Conservation (phyloP, 2,888 invertebrate species). For the Sisyra terminalis region DNA sequence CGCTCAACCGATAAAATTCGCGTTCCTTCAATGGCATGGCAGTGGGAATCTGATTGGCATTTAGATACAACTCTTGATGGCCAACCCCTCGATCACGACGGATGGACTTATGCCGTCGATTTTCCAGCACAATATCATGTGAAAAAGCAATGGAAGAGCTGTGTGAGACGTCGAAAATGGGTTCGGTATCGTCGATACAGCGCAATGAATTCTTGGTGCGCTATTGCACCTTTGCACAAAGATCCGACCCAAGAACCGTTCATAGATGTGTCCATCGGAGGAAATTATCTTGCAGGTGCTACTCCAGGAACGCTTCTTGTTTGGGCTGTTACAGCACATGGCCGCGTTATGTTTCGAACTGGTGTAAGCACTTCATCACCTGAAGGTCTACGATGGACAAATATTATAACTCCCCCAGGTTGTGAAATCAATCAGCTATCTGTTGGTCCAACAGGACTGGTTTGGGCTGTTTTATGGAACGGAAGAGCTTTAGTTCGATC, state of each 20-base stretch:
- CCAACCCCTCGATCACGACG: slow-evolving; percentile 75
- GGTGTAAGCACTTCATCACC: slow-evolving; percentile 68
- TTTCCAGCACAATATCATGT: slow-evolving; percentile 71
- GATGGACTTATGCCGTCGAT: slow-evolving; percentile 88
- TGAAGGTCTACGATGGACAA: slow-evolving; percentile 76
- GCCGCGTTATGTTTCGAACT: slow-evolving; percentile 72
- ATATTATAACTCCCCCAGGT: slow-evolving; percentile 56
- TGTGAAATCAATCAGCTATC: slow-evolving; percentile 73
- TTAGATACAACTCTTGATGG: slow-evolving; percentile 71
- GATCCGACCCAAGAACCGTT: slow-evolving; percentile 86
- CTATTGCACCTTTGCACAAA: slow-evolving; percentile 74
- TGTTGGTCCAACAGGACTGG: slow-evolving; percentile 70
- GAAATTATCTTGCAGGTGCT: slow-evolving; percentile 64
- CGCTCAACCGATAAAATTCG: slow-evolving; percentile 65
- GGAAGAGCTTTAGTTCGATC: slow-evolving; percentile 69
- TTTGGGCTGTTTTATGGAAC: slow-evolving; percentile 75
- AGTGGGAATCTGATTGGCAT: slow-evolving; percentile 93
- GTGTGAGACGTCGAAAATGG: slow-evolving; percentile 81
- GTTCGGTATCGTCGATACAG: slow-evolving; percentile 72
- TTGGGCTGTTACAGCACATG: slow-evolving; percentile 88
- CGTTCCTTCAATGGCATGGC: slow-evolving; percentile 88
- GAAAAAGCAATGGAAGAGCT: slow-evolving; percentile 77
- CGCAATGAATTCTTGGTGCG: slow-evolving; percentile 86
- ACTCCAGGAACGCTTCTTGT: slow-evolving; percentile 61
- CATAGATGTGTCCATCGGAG: slow-evolving; percentile 79